A percentile compares a stretch with the other conserved stretches of the same genome.
phyloP scores from a whole-genome alignment of 37 sponge, comb jelly and placozoan genomes.

The Chondrosia reniformis region DNA sequence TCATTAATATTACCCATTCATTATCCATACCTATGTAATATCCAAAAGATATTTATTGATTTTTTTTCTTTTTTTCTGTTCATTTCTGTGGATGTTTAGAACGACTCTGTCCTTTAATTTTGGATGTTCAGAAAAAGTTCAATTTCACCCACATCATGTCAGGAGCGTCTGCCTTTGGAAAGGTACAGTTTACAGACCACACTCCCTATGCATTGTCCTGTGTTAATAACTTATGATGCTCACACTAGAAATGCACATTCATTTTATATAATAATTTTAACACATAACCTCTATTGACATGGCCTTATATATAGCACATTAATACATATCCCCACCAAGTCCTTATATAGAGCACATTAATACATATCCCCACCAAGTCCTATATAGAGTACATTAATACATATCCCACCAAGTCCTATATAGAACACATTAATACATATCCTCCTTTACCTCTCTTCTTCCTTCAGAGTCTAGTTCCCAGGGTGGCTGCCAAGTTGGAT shows the following conservation, averaged over 20 bases:
- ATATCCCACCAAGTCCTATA: no score
- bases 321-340: neutral
- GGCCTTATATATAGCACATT: no score
- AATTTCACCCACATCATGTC: conserved; percentile 88
- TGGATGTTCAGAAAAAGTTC: conserved; percentile 85
- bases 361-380: no score
- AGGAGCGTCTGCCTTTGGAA: conserved; percentile 91
- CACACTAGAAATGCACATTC: neutral
- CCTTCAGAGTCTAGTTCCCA: conserved; percentile 78
- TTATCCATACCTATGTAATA: neutral
- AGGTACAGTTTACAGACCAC: conserved; percentile 52
- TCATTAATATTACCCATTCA: neutral
- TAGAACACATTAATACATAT: conserved; percentile 3
- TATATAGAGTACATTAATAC: no score
- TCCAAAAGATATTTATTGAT: no score
- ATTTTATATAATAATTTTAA: neutral
- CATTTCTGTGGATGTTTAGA: conserved; percentile 38
- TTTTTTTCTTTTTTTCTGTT: no score
- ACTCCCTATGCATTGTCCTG: no score
- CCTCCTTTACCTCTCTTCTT: neutral
- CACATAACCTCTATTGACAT: neutral
- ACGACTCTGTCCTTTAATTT: conserved; percentile 69
- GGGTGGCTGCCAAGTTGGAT: conserved; percentile 90
- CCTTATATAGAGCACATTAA: no score
- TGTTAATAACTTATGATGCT: neutral